Conservation (phyloP, 2,113 vertebrate species). For the Alethe diademata region DNA sequence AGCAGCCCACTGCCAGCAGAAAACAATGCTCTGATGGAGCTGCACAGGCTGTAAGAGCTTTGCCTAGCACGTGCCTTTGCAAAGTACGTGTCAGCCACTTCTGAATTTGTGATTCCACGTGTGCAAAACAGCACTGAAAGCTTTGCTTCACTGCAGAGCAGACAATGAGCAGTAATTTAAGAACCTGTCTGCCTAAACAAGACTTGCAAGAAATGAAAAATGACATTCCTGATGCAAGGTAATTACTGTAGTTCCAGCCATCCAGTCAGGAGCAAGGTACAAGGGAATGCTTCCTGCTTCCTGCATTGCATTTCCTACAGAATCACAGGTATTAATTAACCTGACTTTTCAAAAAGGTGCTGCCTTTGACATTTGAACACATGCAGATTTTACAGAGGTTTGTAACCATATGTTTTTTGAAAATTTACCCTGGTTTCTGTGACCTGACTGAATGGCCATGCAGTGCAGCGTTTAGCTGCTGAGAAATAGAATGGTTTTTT, state of each 20-base stretch:
- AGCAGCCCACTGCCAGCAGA: background rate
- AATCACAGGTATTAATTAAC: conserved; percentile 53
- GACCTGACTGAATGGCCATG: background rate
- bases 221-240: conserved; percentile 12
- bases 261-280: background rate
- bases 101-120: background rate
- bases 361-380: conserved; percentile 1
- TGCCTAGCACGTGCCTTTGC: background rate
- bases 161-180: conserved; percentile 31
- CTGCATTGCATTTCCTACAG: conserved; percentile 22
- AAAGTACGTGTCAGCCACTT: background rate
- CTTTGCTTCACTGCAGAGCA: background rate
- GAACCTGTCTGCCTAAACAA: conserved; percentile 14
- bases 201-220: conserved; percentile 49
- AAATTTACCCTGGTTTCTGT: background rate
- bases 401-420: background rate
- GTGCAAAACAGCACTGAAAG: background rate
- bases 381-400: background rate
- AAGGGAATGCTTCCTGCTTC: background rate
- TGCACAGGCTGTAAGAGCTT: background rate
- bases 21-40: background rate
- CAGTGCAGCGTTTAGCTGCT: background rate
- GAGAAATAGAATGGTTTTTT: background rate
- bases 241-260: conserved; percentile 27
- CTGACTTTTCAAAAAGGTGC: background rate